A percentile compares a stretch with the other conserved stretches of the same genome.
Evolutionary conservation across 2,888 invertebrate species (phyloP).

Genomic region (Hedya salicella): DNA sequence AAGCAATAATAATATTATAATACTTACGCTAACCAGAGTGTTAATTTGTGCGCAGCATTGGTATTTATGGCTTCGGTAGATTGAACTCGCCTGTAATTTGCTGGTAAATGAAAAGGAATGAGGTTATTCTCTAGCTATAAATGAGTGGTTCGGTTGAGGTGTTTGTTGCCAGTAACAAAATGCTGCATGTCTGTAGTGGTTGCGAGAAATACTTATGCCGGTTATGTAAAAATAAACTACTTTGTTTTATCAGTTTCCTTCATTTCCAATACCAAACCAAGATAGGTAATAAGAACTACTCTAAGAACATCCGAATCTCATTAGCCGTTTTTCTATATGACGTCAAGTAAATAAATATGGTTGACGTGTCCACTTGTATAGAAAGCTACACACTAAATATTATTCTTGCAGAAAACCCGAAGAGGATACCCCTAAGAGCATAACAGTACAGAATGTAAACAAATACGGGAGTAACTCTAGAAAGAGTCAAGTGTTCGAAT

Average conservation of each 20-base stretch:
- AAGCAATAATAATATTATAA: slow-evolving; percentile 1
- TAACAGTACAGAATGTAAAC: slow-evolving; percentile 76
- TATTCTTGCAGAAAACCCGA: slow-evolving; percentile 81
- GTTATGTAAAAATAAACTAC: neutral
- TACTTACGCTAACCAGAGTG: slow-evolving; percentile 27
- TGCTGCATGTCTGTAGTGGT: slow-evolving; percentile 47
- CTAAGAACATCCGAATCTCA: no score
- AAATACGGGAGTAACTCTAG: slow-evolving; percentile 79
- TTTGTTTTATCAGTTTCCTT: no score
- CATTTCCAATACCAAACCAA: no score
- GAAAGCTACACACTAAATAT: slow-evolving; percentile 51
- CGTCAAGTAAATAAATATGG: neutral
- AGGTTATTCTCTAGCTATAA: slow-evolving; percentile 14
- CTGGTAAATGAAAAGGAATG: neutral
- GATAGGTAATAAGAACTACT: no score
- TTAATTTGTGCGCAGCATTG: slow-evolving; percentile 17
- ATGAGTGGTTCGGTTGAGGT: slow-evolving; percentile 29
- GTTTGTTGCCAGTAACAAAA: slow-evolving; percentile 32
- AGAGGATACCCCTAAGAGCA: slow-evolving; percentile 78
- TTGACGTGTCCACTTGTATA: slow-evolving; percentile 1
- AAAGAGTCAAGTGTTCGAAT: slow-evolving; percentile 89
- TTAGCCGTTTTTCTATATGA: neutral
- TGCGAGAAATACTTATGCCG: slow-evolving; percentile 11
- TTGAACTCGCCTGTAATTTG: slow-evolving; percentile 31
- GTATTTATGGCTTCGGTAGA: slow-evolving; percentile 35